Evolutionary conservation across 2,888 invertebrate genomes (phyloP), one percentile per base, ranked within the genome.

Genomic region (Bombyx huttoni): DNA sequence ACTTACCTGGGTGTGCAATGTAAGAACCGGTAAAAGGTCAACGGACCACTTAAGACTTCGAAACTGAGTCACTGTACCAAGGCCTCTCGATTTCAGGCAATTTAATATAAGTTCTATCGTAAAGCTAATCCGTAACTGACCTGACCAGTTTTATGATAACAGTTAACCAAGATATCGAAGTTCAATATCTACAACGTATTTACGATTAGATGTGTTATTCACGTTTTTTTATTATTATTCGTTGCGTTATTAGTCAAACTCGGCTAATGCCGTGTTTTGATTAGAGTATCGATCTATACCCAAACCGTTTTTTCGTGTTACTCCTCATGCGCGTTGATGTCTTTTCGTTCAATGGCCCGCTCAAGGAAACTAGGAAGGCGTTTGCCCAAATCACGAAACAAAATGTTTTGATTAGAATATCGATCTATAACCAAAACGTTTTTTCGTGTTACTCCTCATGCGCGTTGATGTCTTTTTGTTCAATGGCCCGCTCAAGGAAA

Each of bases 41-140:
- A 80, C 78, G 81, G 78, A 81, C 78, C 78, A 78, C 67, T 73
- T 62, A 70, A 72, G 75, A 76, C 81, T 86, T 81, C 79, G 80
- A 78, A 85, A 84, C 81, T 81, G 81, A 87, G 86, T 86, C 83
- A 85, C 78, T 83, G 71, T 82, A 80, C 72, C 86, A 86, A 85
- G 86, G 86, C 69, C 79, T 78, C 63, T 54, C 54, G 67, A 75
- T 83, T 86, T 83, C 81, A 82, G 80, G 69, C 75, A 66, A 57
- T 67, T 65, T 67, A 64, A 55, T 68, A 64, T 62, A 70, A n/a
- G 40, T 62, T 66, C 62, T 59, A 62, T 56, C 65, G 62, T 61
- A 61, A 59, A 56, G 62, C 53, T 53, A 47, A 62, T 65, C 64
- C 57, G 66, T 65, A 65, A 67, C 60, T 54, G 59, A 56, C 59